A percentile compares a stretch with the other conserved stretches of the same genome.
Conservation (phyloP, 2,888 invertebrate genomes). For the Machimus atricapillus region DNA sequence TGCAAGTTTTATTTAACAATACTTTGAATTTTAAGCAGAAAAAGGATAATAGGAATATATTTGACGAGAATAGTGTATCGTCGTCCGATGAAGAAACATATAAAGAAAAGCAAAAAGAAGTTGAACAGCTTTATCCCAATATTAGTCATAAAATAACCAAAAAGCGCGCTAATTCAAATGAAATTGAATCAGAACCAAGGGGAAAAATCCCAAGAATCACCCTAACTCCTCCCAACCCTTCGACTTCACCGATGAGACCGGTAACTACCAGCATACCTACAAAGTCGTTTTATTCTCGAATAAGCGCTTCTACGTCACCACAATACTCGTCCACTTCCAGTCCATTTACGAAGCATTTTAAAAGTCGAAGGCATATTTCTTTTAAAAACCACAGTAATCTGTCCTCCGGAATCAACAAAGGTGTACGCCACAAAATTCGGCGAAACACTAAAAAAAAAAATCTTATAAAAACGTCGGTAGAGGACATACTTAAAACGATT, state of each 20-base stretch:
- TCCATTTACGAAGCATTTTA: background rate
- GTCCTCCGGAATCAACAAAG: slow-evolving; percentile 52
- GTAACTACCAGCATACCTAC: slow-evolving; percentile 50
- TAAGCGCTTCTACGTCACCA: background rate
- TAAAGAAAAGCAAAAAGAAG: background rate
- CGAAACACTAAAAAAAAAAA: slow-evolving; percentile 27
- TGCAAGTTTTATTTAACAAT: slow-evolving; percentile 55
- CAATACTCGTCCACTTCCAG: background rate
- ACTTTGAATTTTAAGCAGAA: slow-evolving; percentile 55
- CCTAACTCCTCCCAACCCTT: background rate
- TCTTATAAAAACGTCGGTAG: slow-evolving; percentile 47
- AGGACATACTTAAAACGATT: slow-evolving; percentile 54
- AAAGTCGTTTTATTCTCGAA: slow-evolving; percentile 52
- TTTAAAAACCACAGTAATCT: background rate
- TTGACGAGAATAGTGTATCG: slow-evolving; percentile 42
- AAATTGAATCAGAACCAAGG: background rate
- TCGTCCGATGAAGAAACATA: slow-evolving; percentile 45
- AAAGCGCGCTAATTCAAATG: background rate
- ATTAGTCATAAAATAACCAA: background rate
- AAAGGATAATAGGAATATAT: slow-evolving; percentile 41
- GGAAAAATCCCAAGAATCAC: background rate
- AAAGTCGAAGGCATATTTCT: background rate
- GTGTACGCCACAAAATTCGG: slow-evolving; percentile 56
- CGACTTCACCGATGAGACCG: background rate
- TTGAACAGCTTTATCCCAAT: background rate